These are phyloP conservation scores for Ardeotis arabs DNA, from an alignment of 2,113 vertebrate genomes.

Conservation along the genomic window DNA sequence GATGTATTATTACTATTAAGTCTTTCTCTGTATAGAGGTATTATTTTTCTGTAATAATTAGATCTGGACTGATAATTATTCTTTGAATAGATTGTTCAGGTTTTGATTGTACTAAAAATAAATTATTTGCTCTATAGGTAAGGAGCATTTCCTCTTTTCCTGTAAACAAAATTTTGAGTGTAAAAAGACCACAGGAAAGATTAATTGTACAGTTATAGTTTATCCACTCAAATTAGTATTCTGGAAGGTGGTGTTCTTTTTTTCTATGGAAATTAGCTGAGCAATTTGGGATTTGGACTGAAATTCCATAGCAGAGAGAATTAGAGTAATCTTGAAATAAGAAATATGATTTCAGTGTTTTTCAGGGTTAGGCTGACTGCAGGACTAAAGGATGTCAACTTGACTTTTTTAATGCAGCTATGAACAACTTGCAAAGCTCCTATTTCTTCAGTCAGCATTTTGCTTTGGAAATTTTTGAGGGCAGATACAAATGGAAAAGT, in stretches of 20 bases:
- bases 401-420: neutral
- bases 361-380: neutral
- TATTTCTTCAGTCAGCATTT: neutral
- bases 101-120: neutral
- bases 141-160: neutral
- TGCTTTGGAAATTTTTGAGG: neutral
- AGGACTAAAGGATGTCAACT: neutral
- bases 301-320: neutral
- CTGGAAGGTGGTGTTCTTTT: neutral
- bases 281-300: neutral
- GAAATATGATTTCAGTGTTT: neutral
- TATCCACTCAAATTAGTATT: neutral
- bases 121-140: neutral
- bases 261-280: neutral
- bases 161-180: neutral
- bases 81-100: neutral
- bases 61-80: neutral
- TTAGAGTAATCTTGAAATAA: neutral
- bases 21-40: neutral
- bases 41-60: neutral
- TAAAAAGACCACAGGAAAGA: neutral
- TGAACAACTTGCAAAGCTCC: neutral
- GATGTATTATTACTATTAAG: neutral
- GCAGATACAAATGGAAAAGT: neutral
- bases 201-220: neutral